Evolutionary conservation across 2,888 invertebrate species (phyloP).

Genomic region (Aproaerema taeniolella): DNA sequence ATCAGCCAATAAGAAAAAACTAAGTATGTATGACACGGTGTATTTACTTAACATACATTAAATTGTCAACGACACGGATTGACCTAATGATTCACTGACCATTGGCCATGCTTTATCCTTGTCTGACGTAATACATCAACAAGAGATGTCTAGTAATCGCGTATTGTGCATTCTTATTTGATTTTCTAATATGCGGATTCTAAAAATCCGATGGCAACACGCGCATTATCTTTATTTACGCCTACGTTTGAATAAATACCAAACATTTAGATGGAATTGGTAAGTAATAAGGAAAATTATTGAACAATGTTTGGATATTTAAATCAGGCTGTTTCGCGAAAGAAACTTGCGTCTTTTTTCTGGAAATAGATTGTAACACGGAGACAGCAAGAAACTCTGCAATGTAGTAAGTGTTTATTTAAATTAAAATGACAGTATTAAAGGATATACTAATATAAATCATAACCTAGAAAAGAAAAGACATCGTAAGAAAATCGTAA

Average conservation of each 20-base stretch:
- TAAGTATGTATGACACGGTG: constrained; percentile 23
- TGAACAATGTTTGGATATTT: too few relatives aligned
- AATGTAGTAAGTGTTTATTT: too few relatives aligned
- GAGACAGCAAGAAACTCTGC: too few relatives aligned
- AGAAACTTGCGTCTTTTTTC: too few relatives aligned
- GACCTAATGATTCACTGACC: constrained; percentile 73
- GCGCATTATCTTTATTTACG: not conserved
- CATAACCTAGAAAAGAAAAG: too few relatives aligned
- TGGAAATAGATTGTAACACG: too few relatives aligned
- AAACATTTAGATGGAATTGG: not conserved
- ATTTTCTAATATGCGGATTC: constrained; percentile 10
- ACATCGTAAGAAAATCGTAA: too few relatives aligned
- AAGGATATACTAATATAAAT: too few relatives aligned
- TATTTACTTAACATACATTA: constrained; percentile 59
- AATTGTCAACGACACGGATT: constrained; percentile 66
- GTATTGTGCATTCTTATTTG: constrained; percentile 26
- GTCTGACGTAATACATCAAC: constrained; percentile 55
- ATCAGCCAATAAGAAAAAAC: not conserved
- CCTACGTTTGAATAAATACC: not conserved
- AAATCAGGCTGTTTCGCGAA: too few relatives aligned
- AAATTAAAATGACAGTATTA: too few relatives aligned
- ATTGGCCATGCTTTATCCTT: constrained; percentile 63
- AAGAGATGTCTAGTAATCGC: constrained; percentile 36
- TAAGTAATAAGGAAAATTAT: constrained; percentile 1
- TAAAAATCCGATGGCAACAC: constrained; percentile 8